phyloP scores from a whole-genome alignment of 2,113 vertebrate species.

The Burhinus bistriatus region DNA sequence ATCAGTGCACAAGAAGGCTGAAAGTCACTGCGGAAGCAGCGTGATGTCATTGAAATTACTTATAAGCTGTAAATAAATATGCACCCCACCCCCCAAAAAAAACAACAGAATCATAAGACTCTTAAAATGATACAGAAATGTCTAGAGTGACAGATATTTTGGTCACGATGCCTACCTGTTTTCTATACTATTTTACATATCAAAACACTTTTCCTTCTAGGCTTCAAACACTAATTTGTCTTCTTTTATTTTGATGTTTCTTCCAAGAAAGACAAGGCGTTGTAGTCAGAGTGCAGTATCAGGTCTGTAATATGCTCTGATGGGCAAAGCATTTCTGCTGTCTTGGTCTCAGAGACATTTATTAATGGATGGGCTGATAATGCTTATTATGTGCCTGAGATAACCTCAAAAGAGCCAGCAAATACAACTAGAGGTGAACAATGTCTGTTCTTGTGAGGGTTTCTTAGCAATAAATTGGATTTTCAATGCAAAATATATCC shows the following conservation, averaged over 20 bases:
- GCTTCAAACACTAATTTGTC: conserved; percentile 26
- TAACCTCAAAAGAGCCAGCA: conserved; percentile 28
- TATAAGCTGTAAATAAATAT: background rate
- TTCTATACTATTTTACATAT: conserved; percentile 29
- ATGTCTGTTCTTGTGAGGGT: background rate
- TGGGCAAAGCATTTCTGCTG: conserved; percentile 19
- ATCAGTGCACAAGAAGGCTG: background rate
- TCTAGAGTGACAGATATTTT: background rate
- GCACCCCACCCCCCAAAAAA: accelerated
- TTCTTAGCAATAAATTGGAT: conserved; percentile 58
- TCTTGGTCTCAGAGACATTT: conserved; percentile 37
- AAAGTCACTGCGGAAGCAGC: background rate
- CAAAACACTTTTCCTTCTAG: conserved; percentile 14
- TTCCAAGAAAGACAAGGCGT: conserved; percentile 1
- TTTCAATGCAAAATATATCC: conserved; percentile 32
- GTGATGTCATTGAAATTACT: conserved; percentile 1
- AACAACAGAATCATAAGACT: background rate
- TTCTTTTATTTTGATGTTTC: conserved; percentile 33
- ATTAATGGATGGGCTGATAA: conserved; percentile 59
- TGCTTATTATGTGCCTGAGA: conserved; percentile 37
- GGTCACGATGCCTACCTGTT: background rate
- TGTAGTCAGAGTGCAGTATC: conserved; percentile 11
- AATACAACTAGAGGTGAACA: conserved; percentile 19
- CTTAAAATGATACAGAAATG: background rate
- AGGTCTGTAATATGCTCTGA: conserved; percentile 12